Conservation (phyloP, 2,797 vertebrate genomes). For the Vespertilio murinus region DNA sequence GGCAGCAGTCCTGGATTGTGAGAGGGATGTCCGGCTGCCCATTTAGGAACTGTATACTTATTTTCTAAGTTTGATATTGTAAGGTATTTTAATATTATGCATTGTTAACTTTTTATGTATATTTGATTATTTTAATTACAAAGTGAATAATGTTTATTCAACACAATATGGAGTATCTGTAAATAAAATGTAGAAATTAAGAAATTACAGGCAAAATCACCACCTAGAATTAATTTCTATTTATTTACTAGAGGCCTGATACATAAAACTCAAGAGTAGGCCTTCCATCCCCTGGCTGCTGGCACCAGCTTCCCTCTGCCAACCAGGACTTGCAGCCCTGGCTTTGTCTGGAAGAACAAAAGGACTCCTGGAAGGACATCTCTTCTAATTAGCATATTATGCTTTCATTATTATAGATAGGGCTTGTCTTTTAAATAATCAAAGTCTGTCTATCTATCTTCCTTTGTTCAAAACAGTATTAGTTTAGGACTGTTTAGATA, state of each 20-base stretch:
- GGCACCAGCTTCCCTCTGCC: too few relatives aligned
- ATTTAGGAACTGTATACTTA: not conserved
- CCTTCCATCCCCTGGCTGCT: too few relatives aligned
- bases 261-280: too few relatives aligned
- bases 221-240: not conserved
- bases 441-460: not conserved
- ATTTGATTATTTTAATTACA: not conserved
- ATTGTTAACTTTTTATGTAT: not conserved
- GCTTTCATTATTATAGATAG: too few relatives aligned
- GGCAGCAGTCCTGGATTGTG: too few relatives aligned
- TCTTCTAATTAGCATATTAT: too few relatives aligned
- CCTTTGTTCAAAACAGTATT: not conserved
- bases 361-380: too few relatives aligned
- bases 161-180: not conserved
- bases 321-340: too few relatives aligned
- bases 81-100: not conserved
- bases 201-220: not conserved
- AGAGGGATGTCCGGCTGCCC: too few relatives aligned
- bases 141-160: not conserved
- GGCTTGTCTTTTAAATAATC: not conserved
- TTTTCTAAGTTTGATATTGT: slow-evolving; percentile 1
- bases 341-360: too few relatives aligned
- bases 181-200: not conserved
- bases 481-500: not conserved
- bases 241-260: not conserved